A percentile compares a stretch with the other conserved stretches of the same genome.
phyloP scores from a whole-genome alignment of 1,140 invertebrate genomes.

The Drosophila pseudoobscura region DNA sequence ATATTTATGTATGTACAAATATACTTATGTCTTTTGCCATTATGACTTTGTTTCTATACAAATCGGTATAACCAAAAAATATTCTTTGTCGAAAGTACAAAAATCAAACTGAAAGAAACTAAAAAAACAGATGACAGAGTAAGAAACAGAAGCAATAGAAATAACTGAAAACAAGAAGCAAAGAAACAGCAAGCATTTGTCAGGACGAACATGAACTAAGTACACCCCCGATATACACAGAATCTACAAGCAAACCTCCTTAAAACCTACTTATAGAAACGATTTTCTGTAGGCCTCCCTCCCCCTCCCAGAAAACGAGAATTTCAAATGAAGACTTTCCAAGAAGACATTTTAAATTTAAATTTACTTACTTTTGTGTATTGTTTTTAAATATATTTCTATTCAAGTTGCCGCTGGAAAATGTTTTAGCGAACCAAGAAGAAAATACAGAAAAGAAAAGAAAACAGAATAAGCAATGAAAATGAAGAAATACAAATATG shows the following conservation, averaged over 20 bases:
- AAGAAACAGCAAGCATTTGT: constrained; percentile 54
- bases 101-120: constrained; percentile 48
- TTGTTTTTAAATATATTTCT: constrained; percentile 47
- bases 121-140: constrained; percentile 12
- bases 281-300: constrained; percentile 21
- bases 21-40: constrained; percentile 53
- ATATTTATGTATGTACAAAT: constrained; percentile 2
- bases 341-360: constrained; percentile 75
- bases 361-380: constrained; percentile 51
- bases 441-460: constrained; percentile 23
- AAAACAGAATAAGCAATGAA: constrained; percentile 1
- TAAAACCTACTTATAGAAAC: constrained; percentile 18
- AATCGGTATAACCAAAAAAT: constrained; percentile 76
- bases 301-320: constrained; percentile 34
- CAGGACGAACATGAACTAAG: constrained; percentile 37
- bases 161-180: constrained; percentile 3
- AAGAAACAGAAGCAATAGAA: constrained; percentile 10
- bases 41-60: constrained; percentile 57
- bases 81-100: constrained; percentile 74
- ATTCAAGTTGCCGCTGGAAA: constrained; percentile 45
- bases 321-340: constrained; percentile 62
- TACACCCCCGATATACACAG: constrained; percentile 40
- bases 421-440: constrained; percentile 34
- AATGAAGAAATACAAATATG: constrained; percentile 60
- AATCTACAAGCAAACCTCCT: no score